Conservation (phyloP, 1,140 invertebrate genomes). For the Rhyacophila brunnea region DNA sequence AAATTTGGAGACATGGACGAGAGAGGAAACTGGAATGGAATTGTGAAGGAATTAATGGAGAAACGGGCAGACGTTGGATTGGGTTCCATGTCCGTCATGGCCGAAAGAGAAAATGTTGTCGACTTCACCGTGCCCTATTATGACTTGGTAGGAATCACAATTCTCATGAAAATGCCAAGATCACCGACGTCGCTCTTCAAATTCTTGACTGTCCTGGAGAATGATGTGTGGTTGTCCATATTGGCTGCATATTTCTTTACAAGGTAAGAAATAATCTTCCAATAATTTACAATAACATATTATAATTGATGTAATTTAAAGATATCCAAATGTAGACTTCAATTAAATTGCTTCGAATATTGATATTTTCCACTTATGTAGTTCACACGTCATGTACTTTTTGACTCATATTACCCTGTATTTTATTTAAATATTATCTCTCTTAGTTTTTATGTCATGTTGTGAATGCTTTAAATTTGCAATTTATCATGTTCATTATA, state of each 20-base stretch:
- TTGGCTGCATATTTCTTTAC: slow-evolving; percentile 94
- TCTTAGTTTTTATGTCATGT: too few relatives aligned
- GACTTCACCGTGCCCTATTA: slow-evolving; percentile 96
- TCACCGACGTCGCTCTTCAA: slow-evolving; percentile 88
- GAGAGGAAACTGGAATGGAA: slow-evolving; percentile 87
- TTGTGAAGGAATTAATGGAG: slow-evolving; percentile 87
- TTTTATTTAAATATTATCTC: too few relatives aligned
- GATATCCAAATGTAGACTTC: too few relatives aligned
- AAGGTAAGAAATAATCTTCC: too few relatives aligned
- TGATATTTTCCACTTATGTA: too few relatives aligned
- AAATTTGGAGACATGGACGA: slow-evolving; percentile 84
- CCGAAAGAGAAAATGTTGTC: slow-evolving; percentile 90
- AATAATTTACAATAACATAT: too few relatives aligned
- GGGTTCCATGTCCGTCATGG: slow-evolving; percentile 87
- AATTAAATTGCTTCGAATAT: too few relatives aligned
- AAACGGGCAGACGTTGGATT: slow-evolving; percentile 89
- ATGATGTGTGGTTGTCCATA: slow-evolving; percentile 95
- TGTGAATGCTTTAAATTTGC: too few relatives aligned
- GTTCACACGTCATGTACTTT: too few relatives aligned
- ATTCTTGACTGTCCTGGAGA: slow-evolving; percentile 94
- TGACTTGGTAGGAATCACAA: slow-evolving; percentile 91
- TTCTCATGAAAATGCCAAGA: slow-evolving; percentile 82
- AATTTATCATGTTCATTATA: too few relatives aligned
- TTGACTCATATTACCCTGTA: too few relatives aligned
- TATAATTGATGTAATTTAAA: too few relatives aligned